A percentile compares a stretch with the other conserved stretches of the same genome.
phyloP scores from a whole-genome alignment of 2,797 vertebrate genomes.

The Monodelphis domestica region DNA sequence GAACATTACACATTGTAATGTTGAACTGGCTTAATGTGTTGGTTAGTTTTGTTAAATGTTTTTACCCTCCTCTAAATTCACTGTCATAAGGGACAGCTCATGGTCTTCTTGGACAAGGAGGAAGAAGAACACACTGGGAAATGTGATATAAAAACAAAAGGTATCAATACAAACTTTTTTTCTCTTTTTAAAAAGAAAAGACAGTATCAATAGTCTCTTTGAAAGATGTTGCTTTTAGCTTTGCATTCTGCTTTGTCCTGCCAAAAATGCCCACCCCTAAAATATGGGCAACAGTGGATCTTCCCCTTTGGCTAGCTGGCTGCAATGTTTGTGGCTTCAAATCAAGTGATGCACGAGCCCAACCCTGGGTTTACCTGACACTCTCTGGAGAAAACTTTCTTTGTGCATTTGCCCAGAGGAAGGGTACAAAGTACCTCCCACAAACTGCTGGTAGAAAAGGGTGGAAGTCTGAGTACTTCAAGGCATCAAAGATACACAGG shows the following conservation, averaged over 20 bases:
- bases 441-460: background rate
- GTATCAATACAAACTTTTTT: background rate
- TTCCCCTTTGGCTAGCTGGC: slow-evolving; percentile 15
- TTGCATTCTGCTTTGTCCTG: background rate
- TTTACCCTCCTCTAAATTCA: background rate
- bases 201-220: background rate
- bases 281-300: background rate
- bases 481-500: slow-evolving; percentile 31
- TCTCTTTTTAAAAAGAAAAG: too few species aligned
- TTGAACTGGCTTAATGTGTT: background rate
- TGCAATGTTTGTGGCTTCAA: slow-evolving; percentile 53
- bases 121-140: background rate
- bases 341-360: slow-evolving; percentile 45
- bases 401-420: background rate
- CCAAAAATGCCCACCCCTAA: background rate
- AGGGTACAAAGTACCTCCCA: slow-evolving; percentile 17
- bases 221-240: slow-evolving; percentile 39
- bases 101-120: background rate
- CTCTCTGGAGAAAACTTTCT: slow-evolving; percentile 12
- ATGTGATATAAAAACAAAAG: background rate
- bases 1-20: background rate
- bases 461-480: slow-evolving; percentile 31
- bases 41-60: background rate
- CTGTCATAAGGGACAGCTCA: background rate
- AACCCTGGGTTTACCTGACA: slow-evolving; percentile 6